These are phyloP conservation scores for Apostichopus leukothele DNA, from an alignment of 53 echinoderm and acorn worm species.

Conservation along the genomic window DNA sequence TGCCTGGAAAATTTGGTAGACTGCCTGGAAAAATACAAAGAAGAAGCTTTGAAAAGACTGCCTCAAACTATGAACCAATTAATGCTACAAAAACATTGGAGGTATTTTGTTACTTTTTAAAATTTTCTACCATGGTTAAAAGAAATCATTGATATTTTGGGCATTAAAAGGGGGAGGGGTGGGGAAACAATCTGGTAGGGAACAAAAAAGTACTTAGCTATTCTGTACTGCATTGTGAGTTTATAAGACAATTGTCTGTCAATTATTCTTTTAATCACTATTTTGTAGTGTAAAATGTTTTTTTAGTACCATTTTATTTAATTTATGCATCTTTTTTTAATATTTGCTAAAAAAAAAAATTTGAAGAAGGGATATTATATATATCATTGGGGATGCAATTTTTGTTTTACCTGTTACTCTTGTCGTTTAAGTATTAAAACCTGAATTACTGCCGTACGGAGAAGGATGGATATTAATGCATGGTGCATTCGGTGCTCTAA, in stretches of 20 bases:
- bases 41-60: no score
- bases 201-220: not conserved
- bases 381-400: no score
- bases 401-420: no score
- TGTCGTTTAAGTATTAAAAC: no score
- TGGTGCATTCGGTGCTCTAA: slow-evolving; percentile 20
- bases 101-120: no score
- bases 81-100: no score
- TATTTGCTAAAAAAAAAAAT: not conserved
- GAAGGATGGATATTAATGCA: slow-evolving; percentile 2
- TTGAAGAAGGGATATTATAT: not conserved
- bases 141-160: no score
- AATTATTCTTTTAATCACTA: not conserved
- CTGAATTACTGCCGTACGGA: not conserved
- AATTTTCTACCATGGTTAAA: no score
- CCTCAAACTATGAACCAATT: no score
- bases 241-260: not conserved
- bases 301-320: slow-evolving; percentile 14
- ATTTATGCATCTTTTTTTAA: not conserved
- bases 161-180: not conserved
- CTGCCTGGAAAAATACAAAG: no score
- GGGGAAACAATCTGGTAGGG: not conserved
- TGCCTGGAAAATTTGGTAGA: no score
- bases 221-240: not conserved
- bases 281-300: not conserved